Evolutionary conservation across 2,113 vertebrate species (phyloP).

Genomic region (Thamnophis sirtalis): DNA sequence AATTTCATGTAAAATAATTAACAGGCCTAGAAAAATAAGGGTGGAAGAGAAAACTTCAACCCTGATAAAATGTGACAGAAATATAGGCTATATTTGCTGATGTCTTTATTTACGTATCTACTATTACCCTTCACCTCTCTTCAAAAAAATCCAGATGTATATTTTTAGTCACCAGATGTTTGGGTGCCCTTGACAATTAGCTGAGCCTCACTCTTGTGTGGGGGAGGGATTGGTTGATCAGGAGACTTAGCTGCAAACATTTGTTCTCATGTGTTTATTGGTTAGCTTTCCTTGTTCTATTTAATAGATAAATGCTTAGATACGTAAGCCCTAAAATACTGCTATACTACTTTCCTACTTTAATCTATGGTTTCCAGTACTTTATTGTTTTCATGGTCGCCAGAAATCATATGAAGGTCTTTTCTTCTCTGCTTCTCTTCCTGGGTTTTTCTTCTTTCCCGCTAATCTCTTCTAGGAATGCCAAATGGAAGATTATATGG

Average conservation of each 20-base stretch:
- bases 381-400: not conserved
- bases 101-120: not conserved
- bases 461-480: not conserved
- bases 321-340: not conserved
- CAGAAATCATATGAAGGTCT: not conserved
- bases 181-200: not conserved
- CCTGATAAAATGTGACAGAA: not conserved
- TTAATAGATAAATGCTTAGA: not conserved
- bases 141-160: not conserved
- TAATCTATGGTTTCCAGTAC: not conserved
- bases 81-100: not conserved
- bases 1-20: not conserved
- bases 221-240: not conserved
- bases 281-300: not conserved
- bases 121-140: not conserved
- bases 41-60: not conserved
- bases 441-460: not conserved
- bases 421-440: not conserved
- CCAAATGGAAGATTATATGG: not conserved
- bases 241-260: not conserved
- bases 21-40: not conserved
- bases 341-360: not conserved
- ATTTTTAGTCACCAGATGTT: not conserved
- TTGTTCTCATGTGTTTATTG: not conserved
- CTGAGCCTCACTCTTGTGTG: not conserved